Evolutionary conservation across 2,797 vertebrate species (phyloP), one percentile per base, ranked within the genome.

Genomic region (Aselliscus stoliczkanus): DNA sequence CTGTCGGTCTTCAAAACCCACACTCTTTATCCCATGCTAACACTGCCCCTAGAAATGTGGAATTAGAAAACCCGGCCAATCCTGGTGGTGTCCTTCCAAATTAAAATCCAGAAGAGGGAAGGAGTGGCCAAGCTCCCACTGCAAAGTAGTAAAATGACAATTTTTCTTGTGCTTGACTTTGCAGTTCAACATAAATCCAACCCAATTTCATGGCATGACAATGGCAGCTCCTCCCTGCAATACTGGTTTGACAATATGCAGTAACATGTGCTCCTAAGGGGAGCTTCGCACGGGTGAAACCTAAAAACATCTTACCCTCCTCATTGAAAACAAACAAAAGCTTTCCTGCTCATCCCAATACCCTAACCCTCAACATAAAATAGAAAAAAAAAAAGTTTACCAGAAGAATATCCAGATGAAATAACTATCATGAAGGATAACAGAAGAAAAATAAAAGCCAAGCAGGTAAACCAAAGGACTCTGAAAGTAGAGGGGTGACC

Each of bases 121-220:
- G 62, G 75, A 88, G 7, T 5, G 14, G 18, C 31, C 34, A 83
- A 75, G 20, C 18, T 76, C 54, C 52, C n/a, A 47, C 8, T 3
- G 5, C 77, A 67, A 90, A 84, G 29, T 3, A 80, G 4, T 44
- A 76, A 90, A 87, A 87, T 29, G 34, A 72, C 27, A 81, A 88
- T 42, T 80, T 62, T 94, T 77, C 67, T 70, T 25, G 81, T 73
- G 58, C 83, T 84, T 89, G 31, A 70, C 37, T 84, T 69, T 82
- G 23, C 54, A 95, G 88, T 91, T 95, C 67, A 85, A 87, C 80
- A 92, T 91, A 87, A 96, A 96, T 82, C 37, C 77, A 96, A 50
- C n/a, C 60, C 69, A 88, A 15, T 77, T 88, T 93, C 34, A 25
- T 65, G 50, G 39, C 79, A 84, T 1, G 54, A n/a, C 13, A 96